These are phyloP conservation scores for Nysson spinosus DNA, from an alignment of 2,888 invertebrate genomes.

Conservation along the genomic window DNA sequence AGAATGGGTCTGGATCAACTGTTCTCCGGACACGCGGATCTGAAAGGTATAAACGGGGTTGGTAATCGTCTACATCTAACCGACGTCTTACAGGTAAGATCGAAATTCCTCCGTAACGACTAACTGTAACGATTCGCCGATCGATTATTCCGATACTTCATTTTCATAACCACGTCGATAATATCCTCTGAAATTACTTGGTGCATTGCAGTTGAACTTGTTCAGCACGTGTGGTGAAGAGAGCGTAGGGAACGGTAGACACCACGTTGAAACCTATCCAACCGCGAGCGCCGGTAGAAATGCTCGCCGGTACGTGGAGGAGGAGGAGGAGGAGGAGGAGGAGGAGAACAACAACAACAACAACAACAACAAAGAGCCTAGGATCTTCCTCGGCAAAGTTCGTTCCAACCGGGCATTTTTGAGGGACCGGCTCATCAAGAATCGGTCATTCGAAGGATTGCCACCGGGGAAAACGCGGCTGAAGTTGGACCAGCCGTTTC, in stretches of 20 bases:
- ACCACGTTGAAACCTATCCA: conserved; percentile 90
- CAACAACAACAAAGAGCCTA: conserved; percentile 5
- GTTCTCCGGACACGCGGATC: conserved; percentile 87
- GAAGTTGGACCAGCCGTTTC: conserved; percentile 91
- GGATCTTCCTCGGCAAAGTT: not conserved
- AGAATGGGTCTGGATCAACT: conserved; percentile 90
- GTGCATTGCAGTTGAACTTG: conserved; percentile 80
- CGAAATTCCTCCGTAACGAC: too few species aligned
- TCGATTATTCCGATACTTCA: not conserved
- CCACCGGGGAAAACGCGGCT: conserved; percentile 79
- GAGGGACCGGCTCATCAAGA: not conserved
- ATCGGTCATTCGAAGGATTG: conserved; percentile 62
- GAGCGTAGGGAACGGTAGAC: conserved; percentile 84
- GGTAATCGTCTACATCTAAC: conserved; percentile 89
- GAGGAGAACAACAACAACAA: not conserved
- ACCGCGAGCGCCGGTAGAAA: conserved; percentile 80
- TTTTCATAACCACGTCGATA: not conserved
- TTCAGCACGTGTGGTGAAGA: conserved; percentile 90
- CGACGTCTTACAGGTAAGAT: conserved; percentile 86
- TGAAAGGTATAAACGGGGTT: conserved; percentile 89
- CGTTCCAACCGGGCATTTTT: not conserved
- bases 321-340: not conserved
- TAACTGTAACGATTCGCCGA: too few species aligned
- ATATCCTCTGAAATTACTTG: not conserved
- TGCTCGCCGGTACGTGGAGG: not conserved